Conservation (phyloP, 2,113 vertebrate species). For the Thunnus thynnus region DNA sequence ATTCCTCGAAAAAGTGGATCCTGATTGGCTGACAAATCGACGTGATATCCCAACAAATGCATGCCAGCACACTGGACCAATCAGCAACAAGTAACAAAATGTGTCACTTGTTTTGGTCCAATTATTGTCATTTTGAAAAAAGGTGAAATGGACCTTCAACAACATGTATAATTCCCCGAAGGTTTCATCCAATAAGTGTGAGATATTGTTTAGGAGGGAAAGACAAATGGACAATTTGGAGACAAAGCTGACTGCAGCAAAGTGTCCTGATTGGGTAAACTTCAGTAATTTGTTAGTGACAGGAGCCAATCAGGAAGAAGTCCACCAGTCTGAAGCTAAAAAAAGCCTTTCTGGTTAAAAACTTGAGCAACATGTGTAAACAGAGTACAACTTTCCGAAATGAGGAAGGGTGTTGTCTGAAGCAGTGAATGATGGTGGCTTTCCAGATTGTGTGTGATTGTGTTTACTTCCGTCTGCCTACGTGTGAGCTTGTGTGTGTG, state of each 20-base stretch:
- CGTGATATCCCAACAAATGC: not conserved
- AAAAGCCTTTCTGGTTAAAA: not conserved
- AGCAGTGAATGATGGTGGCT: slow-evolving; percentile 6
- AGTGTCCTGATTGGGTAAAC: not conserved
- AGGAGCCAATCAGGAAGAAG: not conserved
- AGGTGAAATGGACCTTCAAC: not conserved
- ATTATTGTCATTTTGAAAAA: no score
- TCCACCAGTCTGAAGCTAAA: not conserved
- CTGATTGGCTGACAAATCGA: not conserved
- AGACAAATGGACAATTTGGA: not conserved
- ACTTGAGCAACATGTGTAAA: not conserved
- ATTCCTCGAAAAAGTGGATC: not conserved
- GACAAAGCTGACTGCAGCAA: not conserved
- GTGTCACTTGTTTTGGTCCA: not conserved
- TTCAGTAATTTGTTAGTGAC: not conserved
- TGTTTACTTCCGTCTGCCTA: slow-evolving; percentile 51
- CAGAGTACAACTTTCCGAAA: slow-evolving; percentile 5
- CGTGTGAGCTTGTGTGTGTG: slow-evolving; percentile 27
- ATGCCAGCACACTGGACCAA: not conserved
- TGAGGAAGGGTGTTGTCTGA: slow-evolving; percentile 56
- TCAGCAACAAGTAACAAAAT: not conserved
- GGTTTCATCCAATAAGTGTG: no score
- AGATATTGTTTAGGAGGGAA: no score
- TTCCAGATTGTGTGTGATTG: slow-evolving; percentile 40
- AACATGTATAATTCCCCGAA: not conserved